Conservation (phyloP, 2,888 invertebrate genomes). For the Cordilura impudica region DNA sequence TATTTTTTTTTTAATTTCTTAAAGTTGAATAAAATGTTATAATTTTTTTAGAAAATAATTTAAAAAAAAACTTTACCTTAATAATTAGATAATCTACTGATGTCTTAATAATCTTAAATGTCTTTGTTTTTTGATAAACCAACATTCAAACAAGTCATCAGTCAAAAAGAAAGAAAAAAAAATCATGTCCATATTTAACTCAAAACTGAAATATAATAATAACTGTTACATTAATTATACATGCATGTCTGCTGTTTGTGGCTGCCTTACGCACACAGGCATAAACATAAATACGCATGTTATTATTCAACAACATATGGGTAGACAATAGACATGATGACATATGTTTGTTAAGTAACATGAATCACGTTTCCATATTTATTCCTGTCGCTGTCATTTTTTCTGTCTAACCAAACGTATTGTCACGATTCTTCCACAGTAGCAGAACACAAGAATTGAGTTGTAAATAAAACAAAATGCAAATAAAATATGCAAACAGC, state of each 20-base stretch:
- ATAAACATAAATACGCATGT: constrained; percentile 14
- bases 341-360: constrained; percentile 39
- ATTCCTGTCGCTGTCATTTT: neutral
- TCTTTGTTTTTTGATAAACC: too few species aligned
- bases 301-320: neutral
- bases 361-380: constrained; percentile 49
- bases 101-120: neutral
- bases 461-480: neutral
- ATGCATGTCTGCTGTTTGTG: neutral
- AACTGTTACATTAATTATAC: neutral
- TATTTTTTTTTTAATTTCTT: too few species aligned
- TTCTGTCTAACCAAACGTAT: neutral
- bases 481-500: neutral
- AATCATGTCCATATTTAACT: neutral
- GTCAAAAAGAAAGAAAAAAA: neutral
- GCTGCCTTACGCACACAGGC: neutral
- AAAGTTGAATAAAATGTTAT: too few species aligned
- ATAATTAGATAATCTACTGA: neutral
- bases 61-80: neutral
- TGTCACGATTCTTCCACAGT: constrained; percentile 7
- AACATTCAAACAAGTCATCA: neutral
- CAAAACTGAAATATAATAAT: neutral
- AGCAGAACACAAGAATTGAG: neutral
- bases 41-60: neutral
- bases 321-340: neutral